Evolutionary conservation across 2,797 vertebrate species (phyloP).

Genomic region (Toxotes lorentzi): DNA sequence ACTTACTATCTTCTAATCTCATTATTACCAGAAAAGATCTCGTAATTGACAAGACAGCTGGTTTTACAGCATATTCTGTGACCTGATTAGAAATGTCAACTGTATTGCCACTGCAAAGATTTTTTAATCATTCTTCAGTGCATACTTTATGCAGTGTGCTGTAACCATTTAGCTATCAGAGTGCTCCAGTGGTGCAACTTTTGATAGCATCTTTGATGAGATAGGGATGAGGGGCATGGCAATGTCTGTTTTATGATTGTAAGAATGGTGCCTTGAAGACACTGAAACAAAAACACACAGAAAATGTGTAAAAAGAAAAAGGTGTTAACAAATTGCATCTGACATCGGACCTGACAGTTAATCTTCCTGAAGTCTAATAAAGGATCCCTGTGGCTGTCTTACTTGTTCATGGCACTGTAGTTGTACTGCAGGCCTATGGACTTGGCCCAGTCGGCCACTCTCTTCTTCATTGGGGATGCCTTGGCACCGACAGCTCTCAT

Average conservation of each 20-base stretch:
- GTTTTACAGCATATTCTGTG: too few species aligned
- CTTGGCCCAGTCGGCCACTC: slow-evolving; percentile 84
- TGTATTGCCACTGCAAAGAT: neutral
- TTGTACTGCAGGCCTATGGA: slow-evolving; percentile 83
- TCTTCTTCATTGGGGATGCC: slow-evolving; percentile 77
- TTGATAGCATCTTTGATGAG: slow-evolving; percentile 2
- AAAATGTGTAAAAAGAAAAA: neutral
- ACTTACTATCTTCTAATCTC: too few species aligned
- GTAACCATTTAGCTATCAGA: neutral
- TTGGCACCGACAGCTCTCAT: slow-evolving; percentile 82
- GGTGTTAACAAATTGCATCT: neutral
- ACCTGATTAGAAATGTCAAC: too few species aligned
- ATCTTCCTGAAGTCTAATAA: neutral
- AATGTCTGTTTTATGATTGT: too few species aligned
- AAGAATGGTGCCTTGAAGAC: too few species aligned
- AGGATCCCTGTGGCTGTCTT: slow-evolving; percentile 36
- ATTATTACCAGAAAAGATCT: too few species aligned
- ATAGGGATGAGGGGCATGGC: neutral
- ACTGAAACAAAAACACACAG: neutral
- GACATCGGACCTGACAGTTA: neutral
- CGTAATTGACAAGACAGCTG: too few species aligned
- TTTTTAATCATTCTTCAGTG: neutral
- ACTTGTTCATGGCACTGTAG: slow-evolving; percentile 86
- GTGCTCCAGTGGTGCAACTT: neutral
- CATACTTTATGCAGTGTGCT: too few species aligned